Base-by-base conservation (phyloP, 2,113 vertebrate genomes). In the Dromaius novaehollandiae region DNA sequence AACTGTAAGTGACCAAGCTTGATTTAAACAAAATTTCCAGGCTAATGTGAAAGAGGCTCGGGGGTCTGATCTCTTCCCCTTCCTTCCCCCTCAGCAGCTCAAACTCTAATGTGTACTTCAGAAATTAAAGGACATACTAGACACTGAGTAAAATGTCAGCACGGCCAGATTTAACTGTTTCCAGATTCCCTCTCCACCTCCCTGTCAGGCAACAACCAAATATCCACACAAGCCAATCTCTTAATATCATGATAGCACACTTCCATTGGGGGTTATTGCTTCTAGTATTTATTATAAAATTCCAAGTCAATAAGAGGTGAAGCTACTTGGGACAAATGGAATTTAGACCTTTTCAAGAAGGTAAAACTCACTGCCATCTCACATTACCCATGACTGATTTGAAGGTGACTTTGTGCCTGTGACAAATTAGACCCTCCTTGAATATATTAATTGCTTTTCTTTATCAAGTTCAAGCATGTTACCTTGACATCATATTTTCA, bases 201-300 rank as follows among this genome's bases (percentile, higher is more conserved):
- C 4, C 56, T 71, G 61, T 50, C 82, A 96, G 92, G 93, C 90
- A 90, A 20, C 84, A 82, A 82, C 65, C 76, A 88, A 94, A 91
- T 73, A 91, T 11, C 50, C 40, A 60, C 58, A 76, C 71, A 51
- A 93, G 51, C 79, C 76, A 92, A 20, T 44, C 40, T 65, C 75
- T 86, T 91, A 79, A 68, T 80, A 70, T 55, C 58, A 58, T 30
- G 71, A 93, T 30, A 96, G 60, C 22, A 77, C 34, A 50, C 36
- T 91, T 96, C 25, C 63, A 95, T 58, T 28, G 36, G 73, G 44
- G 55, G 80, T 96, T 94, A 68, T 58, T 82, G n/a, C 63, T 89
- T 89, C 78, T 61, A 77, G 24, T 34, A 42, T 80, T 89, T 77
- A 26, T 93, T 70, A 51, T 69, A 82, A 89, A 87, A 83, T 53